Base-by-base conservation (phyloP, 2,797 vertebrate genomes). In the Poeciliopsis infans region DNA sequence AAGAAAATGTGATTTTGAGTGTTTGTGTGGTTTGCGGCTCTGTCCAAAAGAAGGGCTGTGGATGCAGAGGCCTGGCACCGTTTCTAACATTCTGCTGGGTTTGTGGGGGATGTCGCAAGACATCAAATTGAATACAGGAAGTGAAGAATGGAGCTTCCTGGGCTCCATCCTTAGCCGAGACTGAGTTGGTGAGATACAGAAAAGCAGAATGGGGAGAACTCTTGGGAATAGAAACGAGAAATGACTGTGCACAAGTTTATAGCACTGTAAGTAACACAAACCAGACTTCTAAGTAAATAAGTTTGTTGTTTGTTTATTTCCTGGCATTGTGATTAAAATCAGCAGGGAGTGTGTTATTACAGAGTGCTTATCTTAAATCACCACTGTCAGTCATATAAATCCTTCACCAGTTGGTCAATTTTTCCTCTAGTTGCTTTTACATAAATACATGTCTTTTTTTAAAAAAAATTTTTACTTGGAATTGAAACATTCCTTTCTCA, bases 361-460 rank as follows among this genome's bases (percentile, higher is more conserved):
- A 28, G 12, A 16, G 89, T 88, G 66, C 87, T 81, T 88, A 83
- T 86, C 89, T 87, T 79, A 83, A 90, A 91, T 89, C 75, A 91
- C 85, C 81, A 83, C 83, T 76, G 74, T 92, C 93, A 92, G 90
- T 92, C 88, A 88, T 53, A 77, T 31, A 80, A 83, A 85, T 73
- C 85, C 73, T 49, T 33, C 49, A 85, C 78, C 77, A 87, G 84
- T 84, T 85, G 61, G 85, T 89, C 87, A 93, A 91, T 41, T 91
- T 91, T 91, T 90, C 77, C 77, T 89, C 84, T 79, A 84, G 90
- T 76, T 83, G 84, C 80, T 78, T 77, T 86, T 83, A 83, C 7
- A 41, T 79, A 5, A 0, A 39, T 39, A 36, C 36, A 36, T 84
- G 80, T 88, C 81, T 80, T n/a, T 11, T 82, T 80, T 83, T 33